A percentile compares a stretch with the other conserved stretches of the same genome.
Evolutionary conservation across 1,140 invertebrate species (phyloP).

Genomic region (Archivesica marissinica): DNA sequence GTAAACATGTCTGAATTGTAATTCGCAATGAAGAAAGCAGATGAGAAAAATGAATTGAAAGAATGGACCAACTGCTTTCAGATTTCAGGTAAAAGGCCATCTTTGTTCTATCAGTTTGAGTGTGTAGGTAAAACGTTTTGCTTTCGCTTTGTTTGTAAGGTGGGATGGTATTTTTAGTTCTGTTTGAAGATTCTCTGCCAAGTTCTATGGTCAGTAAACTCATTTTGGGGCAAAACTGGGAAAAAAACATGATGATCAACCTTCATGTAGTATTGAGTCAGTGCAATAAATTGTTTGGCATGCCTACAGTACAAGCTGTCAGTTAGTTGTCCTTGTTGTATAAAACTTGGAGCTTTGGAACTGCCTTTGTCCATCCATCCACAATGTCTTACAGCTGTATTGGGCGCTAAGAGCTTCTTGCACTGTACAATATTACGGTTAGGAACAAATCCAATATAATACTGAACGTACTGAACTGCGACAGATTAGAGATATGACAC

Average conservation of each 20-base stretch:
- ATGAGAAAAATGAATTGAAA: background rate
- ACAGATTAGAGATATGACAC: no score
- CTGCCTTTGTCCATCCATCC: no score
- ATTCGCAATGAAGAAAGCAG: slow-evolving; percentile 31
- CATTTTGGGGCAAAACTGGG: background rate
- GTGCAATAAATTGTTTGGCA: no score
- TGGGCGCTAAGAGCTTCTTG: no score
- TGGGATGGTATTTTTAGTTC: slow-evolving; percentile 11
- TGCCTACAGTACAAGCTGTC: no score
- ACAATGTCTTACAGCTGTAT: no score
- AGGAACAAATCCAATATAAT: no score
- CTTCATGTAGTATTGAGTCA: background rate
- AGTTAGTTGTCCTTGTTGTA: no score
- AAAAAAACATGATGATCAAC: background rate
- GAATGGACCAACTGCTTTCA: slow-evolving; percentile 19
- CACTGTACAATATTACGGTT: no score
- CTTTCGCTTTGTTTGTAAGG: slow-evolving; percentile 15
- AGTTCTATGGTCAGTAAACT: background rate
- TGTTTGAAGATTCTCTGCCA: background rate
- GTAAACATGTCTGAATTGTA: background rate
- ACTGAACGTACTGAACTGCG: no score
- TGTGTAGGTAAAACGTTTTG: background rate
- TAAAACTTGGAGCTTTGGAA: no score
- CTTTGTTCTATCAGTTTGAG: slow-evolving; percentile 15
- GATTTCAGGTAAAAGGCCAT: background rate